Conservation (phyloP, 2,797 vertebrate genomes). For the Hybognathus amarus region DNA sequence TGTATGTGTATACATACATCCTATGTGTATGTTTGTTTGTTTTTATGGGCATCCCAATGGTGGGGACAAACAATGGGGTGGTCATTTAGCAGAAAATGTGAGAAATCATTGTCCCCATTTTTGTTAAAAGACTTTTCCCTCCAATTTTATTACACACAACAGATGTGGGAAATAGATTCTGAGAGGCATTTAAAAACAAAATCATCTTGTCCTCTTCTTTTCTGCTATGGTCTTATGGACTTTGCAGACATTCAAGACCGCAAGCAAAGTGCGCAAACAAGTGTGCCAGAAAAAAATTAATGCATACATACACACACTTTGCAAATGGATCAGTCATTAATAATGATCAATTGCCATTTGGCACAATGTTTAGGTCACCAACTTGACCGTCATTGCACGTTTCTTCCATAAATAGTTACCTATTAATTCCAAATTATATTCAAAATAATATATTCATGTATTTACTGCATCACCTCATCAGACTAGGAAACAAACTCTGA, state of each 20-base stretch:
- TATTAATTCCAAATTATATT: background rate
- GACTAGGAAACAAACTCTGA: conserved; percentile 15
- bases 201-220: background rate
- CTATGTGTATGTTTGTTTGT: too few relatives aligned
- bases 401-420: background rate
- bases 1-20: too few relatives aligned
- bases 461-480: conserved; percentile 25
- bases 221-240: background rate
- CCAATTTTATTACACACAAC: too few relatives aligned
- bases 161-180: too few relatives aligned
- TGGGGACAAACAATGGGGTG: too few relatives aligned
- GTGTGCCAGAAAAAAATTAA: background rate
- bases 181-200: background rate
- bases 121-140: too few relatives aligned
- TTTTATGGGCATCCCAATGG: too few relatives aligned
- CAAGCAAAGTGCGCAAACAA: background rate
- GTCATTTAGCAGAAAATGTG: too few relatives aligned
- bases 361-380: background rate
- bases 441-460: conserved; percentile 9
- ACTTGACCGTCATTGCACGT: background rate
- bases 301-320: background rate
- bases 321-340: conserved; percentile 3
- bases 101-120: too few relatives aligned
- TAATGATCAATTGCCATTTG: background rate
- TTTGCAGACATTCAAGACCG: background rate